A percentile compares a stretch with the other conserved stretches of the same genome.
These are phyloP conservation scores for Psylliodes chrysocephalus DNA, from an alignment of 2,888 invertebrate species.

Conservation along the genomic window DNA sequence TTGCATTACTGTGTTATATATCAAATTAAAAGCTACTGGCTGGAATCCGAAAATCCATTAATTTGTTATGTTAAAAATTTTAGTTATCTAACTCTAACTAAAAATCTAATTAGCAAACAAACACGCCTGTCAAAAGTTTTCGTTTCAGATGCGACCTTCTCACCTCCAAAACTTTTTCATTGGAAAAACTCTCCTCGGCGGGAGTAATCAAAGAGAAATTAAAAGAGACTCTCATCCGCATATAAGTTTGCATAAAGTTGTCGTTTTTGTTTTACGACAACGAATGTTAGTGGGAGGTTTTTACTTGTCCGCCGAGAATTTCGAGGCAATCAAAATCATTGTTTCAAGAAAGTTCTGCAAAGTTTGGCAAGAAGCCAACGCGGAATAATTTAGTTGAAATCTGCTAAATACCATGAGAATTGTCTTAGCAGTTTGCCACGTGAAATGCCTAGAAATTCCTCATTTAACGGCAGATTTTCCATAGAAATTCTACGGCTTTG, in stretches of 20 bases:
- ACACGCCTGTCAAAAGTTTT: not conserved
- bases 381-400: constrained; percentile 59
- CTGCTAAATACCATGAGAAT: constrained; percentile 60
- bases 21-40: too few relatives aligned
- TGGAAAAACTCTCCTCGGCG: not conserved
- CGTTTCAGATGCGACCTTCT: not conserved
- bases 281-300: constrained; percentile 48
- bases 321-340: constrained; percentile 59
- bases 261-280: constrained; percentile 54
- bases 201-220: constrained; percentile 32
- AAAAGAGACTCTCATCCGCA: constrained; percentile 32
- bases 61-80: too few relatives aligned
- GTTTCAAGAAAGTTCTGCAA: constrained; percentile 56
- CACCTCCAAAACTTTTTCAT: not conserved
- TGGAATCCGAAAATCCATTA: too few relatives aligned
- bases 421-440: constrained; percentile 55
- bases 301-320: constrained; percentile 54
- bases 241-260: constrained; percentile 53
- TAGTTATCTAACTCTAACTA: not conserved
- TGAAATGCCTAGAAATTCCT: constrained; percentile 45
- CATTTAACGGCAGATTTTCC: constrained; percentile 45
- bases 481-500: constrained; percentile 27
- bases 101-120: not conserved
- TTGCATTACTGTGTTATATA: too few relatives aligned
- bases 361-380: constrained; percentile 49